These are phyloP conservation scores for Microtus montanus DNA, from an alignment of 2,113 vertebrate species.

Conservation along the genomic window DNA sequence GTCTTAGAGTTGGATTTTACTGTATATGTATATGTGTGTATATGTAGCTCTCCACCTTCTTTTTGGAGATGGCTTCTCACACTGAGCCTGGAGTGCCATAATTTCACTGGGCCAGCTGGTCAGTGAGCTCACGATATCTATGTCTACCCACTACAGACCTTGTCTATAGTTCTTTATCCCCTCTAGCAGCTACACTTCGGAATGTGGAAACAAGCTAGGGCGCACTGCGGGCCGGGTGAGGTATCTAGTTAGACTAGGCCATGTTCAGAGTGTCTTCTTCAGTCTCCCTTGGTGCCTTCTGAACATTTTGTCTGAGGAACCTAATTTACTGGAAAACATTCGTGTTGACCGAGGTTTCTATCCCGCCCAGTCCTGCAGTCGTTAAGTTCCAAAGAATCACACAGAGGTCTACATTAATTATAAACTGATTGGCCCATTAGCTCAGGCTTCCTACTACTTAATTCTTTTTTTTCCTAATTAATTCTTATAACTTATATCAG, in stretches of 20 bases:
- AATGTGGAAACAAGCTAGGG: neutral
- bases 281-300: neutral
- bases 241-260: neutral
- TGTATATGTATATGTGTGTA: neutral
- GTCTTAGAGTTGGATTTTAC: neutral
- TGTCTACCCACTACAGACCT: neutral
- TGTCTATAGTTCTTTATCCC: constrained; percentile 11
- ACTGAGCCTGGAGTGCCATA: neutral
- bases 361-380: too few relatives aligned
- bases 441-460: too few relatives aligned
- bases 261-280: neutral
- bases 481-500: too few relatives aligned
- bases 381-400: too few relatives aligned
- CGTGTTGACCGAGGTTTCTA: too few relatives aligned
- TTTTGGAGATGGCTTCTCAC: neutral
- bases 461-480: too few relatives aligned
- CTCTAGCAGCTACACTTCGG: neutral
- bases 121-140: neutral
- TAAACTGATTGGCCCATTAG: too few relatives aligned
- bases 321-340: neutral
- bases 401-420: too few relatives aligned
- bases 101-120: neutral
- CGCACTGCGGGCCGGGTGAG: neutral
- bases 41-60: neutral
- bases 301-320: neutral